Evolutionary conservation across 1,140 invertebrate genomes (phyloP), one percentile per base, ranked within the genome.

Genomic region (Saccostrea cuccullata): DNA sequence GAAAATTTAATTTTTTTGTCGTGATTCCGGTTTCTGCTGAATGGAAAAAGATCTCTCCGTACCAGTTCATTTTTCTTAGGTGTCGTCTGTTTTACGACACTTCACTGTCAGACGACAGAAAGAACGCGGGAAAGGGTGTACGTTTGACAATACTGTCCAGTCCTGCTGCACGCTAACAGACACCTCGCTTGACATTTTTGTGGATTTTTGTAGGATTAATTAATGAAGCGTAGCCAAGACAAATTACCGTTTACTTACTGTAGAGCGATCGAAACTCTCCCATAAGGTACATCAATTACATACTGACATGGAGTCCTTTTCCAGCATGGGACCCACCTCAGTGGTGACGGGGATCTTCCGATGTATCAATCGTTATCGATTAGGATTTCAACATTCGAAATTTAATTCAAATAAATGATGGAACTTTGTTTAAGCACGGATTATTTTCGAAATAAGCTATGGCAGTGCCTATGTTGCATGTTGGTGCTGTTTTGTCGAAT

Each of bases 171-270:
- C 23, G 70, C 70, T 36, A 26, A 26, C 70, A 23, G 70, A 77
- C 70, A 77, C 70, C 30, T 77, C 26, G 70, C 12, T 12, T 77
- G 70, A 77, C 70, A 77, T 77, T 77, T 77, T 73, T 73, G 67
- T 73, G 67, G 67, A 73, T 73, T 73, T 73, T 77, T 77, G 70
- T 77, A 30, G 70, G 26, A 77, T 77, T 77, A 77, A 77, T 77
- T 77, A 77, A 77, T 77, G 70, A 77, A 77, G 70, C 70, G 70
- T 77, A 77, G 23, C 70, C 70, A 77, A 36, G 26, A 77, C 70
- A 77, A 77, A 77, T 77, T 13, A 77, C 70, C 67, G 2, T 77
- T 77, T 36, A 8, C 70, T 77, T 36, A 26, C 70, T 23, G 30
- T 77, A 12, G 70, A 77, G 12, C 23, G 23, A 60, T 60, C 67